Percentiles rank a stretch among this genome's conserved stretches.
phyloP scores from a whole-genome alignment of 2,888 invertebrate genomes.

The Campoplex nolae region DNA sequence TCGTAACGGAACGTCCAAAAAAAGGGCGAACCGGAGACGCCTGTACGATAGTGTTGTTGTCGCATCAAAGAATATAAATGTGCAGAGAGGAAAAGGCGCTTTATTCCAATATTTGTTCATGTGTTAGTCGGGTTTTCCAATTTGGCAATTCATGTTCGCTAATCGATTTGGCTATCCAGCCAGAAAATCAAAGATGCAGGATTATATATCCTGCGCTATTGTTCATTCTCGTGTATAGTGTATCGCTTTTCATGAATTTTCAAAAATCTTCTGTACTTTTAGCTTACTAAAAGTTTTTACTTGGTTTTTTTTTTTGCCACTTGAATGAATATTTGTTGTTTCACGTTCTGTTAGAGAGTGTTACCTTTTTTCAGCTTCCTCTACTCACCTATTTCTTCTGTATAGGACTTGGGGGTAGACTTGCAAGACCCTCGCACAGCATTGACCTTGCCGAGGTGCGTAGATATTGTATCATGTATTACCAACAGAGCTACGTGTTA shows the following conservation, averaged over 20 bases:
- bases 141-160: conserved; percentile 52
- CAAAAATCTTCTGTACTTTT: background rate
- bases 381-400: conserved; percentile 84
- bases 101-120: conserved; percentile 37
- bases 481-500: conserved; percentile 85
- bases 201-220: conserved; percentile 36
- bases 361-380: conserved; percentile 84
- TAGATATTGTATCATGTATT: conserved; percentile 85
- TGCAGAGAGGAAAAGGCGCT: conserved; percentile 54
- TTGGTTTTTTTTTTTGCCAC: conserved; percentile 10
- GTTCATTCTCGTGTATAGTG: conserved; percentile 13
- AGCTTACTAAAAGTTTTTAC: conserved; percentile 33
- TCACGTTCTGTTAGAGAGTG: conserved; percentile 73
- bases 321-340: conserved; percentile 44
- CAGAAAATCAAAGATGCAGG: background rate
- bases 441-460: conserved; percentile 85
- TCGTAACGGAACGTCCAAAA: conserved; percentile 25
- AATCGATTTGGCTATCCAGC: conserved; percentile 27
- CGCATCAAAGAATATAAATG: conserved; percentile 52
- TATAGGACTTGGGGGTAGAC: conserved; percentile 84
- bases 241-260: background rate
- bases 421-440: conserved; percentile 85
- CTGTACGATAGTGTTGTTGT: conserved; percentile 50
- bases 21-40: conserved; percentile 56
- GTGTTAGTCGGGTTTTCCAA: conserved; percentile 67